Conservation (phyloP, 2,113 vertebrate species). For the Atrichornis clamosus region DNA sequence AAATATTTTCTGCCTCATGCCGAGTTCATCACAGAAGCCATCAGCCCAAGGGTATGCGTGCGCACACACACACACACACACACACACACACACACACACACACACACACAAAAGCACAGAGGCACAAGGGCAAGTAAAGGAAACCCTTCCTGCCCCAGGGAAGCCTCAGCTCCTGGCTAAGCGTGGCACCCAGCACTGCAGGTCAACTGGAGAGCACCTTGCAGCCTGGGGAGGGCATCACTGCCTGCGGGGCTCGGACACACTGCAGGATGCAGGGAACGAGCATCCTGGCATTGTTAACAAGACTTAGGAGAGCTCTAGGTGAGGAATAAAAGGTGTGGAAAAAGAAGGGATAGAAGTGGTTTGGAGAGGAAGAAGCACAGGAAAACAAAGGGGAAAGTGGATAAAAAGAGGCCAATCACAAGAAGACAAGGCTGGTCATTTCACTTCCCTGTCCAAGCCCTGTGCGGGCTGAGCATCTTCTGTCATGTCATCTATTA, state of each 20-base stretch:
- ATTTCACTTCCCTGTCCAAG: fast-evolving
- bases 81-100: fast-evolving
- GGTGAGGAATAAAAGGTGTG: neutral
- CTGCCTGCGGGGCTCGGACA: neutral
- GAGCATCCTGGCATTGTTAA: neutral
- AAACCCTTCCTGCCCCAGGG: neutral
- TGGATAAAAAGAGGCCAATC: neutral
- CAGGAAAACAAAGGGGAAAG: neutral
- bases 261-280: neutral
- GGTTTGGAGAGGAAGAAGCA: neutral
- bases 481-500: neutral
- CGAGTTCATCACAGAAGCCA: neutral
- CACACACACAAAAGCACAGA: neutral
- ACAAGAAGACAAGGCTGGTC: neutral
- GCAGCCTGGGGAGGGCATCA: neutral
- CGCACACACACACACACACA: fast-evolving
- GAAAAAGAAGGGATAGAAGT: neutral
- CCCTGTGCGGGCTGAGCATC: neutral
- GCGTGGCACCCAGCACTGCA: neutral
- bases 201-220: neutral
- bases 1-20: neutral
- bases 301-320: neutral
- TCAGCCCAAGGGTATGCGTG: fast-evolving
- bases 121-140: too few species aligned
- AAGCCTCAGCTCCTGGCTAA: neutral